A percentile compares a stretch with the other conserved stretches of the same genome.
These are phyloP conservation scores for Drosophila insularis DNA, from an alignment of 1,140 invertebrate genomes.

Conservation along the genomic window DNA sequence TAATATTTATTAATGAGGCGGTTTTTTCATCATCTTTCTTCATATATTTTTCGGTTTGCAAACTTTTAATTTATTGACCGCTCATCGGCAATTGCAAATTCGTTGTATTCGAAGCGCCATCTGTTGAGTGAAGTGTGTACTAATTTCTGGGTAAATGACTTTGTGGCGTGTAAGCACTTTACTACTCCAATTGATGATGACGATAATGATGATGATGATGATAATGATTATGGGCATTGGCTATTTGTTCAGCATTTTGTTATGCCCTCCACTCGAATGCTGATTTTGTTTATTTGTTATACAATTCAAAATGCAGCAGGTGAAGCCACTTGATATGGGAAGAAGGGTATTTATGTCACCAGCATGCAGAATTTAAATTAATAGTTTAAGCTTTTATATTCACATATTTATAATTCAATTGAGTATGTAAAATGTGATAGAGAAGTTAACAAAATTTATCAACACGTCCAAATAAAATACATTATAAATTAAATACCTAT, in stretches of 20 bases:
- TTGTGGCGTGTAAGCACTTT: conserved; percentile 58
- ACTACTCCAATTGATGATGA: conserved; percentile 19
- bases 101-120: conserved; percentile 50
- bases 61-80: conserved; percentile 42
- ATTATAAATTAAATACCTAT: no score
- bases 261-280: conserved; percentile 43
- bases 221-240: conserved; percentile 26
- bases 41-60: conserved; percentile 20
- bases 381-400: not conserved
- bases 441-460: no score
- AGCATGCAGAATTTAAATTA: conserved; percentile 19
- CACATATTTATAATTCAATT: not conserved
- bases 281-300: conserved; percentile 30
- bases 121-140: conserved; percentile 45
- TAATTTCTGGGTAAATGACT: conserved; percentile 58
- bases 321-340: conserved; percentile 48
- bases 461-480: no score
- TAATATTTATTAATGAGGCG: conserved; percentile 75
- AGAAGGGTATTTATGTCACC: conserved; percentile 28
- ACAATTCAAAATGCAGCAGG: conserved; percentile 39
- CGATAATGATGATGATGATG: conserved; percentile 7
- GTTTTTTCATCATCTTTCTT: conserved; percentile 14
- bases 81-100: conserved; percentile 50
- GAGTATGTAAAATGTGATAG: no score
- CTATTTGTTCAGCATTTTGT: conserved; percentile 35